These are phyloP conservation scores for Callyntrura sp. DNA, from an alignment of 2,888 invertebrate species.

Conservation along the genomic window DNA sequence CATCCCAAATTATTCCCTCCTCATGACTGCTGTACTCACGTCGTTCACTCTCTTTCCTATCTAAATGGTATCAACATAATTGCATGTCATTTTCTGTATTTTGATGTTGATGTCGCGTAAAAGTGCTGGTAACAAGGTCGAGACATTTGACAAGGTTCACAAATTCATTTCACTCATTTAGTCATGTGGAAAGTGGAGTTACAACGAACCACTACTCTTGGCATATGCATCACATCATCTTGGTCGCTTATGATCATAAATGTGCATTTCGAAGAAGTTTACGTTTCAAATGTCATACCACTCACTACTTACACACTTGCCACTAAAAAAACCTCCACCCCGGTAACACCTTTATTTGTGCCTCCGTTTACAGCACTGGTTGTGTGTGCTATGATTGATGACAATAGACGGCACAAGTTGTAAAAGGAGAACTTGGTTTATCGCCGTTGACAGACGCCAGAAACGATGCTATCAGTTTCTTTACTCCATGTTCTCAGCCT, in stretches of 20 bases:
- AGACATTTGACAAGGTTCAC: slow-evolving; percentile 71
- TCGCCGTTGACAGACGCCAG: too few species aligned
- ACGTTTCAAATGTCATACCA: not conserved
- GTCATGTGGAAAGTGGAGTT: slow-evolving; percentile 51
- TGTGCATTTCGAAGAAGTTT: not conserved
- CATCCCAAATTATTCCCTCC: too few species aligned
- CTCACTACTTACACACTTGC: too few species aligned
- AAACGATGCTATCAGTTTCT: slow-evolving; percentile 4
- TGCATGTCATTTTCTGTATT: slow-evolving; percentile 30
- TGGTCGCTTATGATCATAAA: too few species aligned
- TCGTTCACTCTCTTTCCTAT: too few species aligned
- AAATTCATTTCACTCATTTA: slow-evolving; percentile 63
- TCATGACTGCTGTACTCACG: too few species aligned
- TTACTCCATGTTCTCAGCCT: slow-evolving; percentile 19
- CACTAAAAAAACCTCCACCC: not conserved
- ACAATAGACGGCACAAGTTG: too few species aligned
- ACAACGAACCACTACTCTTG: slow-evolving; percentile 3
- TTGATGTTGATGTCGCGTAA: slow-evolving; percentile 59
- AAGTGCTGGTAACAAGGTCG: slow-evolving; percentile 72
- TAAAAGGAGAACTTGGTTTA: too few species aligned
- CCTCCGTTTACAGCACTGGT: too few species aligned
- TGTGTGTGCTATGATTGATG: too few species aligned
- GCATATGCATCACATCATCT: slow-evolving; percentile 18
- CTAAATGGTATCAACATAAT: slow-evolving; percentile 7
- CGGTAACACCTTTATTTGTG: slow-evolving; percentile 8